Evolutionary conservation across 2,888 invertebrate genomes (phyloP), one percentile per base, ranked within the genome.

Genomic region (Parthenolecanium corni): DNA sequence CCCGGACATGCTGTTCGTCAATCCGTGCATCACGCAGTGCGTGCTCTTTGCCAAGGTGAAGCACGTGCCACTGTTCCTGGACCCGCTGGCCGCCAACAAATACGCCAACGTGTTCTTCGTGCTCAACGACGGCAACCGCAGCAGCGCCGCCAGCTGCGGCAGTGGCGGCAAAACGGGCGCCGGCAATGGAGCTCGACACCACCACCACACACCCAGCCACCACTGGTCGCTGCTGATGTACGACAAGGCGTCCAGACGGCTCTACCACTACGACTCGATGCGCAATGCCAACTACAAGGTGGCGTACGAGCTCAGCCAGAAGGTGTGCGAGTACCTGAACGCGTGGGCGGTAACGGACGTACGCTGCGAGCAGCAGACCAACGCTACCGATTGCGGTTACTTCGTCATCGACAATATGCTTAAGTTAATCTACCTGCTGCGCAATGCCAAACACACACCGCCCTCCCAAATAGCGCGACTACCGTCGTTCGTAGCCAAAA

Each of bases 291-390:
- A 58, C 21, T 58, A 49, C 51, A 49, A 31, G 38, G 58, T 58
- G 20, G 58, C 58, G 6, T 58, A 58, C 58, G 58, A 58, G 16
- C 21, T 58, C 49, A 47, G 47, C 3, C 58, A 58, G 38, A 58
- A 58, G 36, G 31, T 58, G n/a, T 58, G 58, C 58, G 58, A 58
- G 40, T 58, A 58, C 16, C 38, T 58, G 21, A 47, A 58, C 23
- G 49, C 46, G 47, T 58, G 58, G 58, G 36, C 36, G n/a, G 31
- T 58, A 21, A 58, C 58, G n/a, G 58, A 58, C 49, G 58, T 58
- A 23, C 38, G 38, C 38, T 47, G 58, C 49, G 58, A 58, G 40
- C 58, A 58, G 36, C 58, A 58, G 36, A 31, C 21, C 12, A 58
- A 58, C 36, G 31, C 49, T 25, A 49, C 49, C 21, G 58, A 58